These are phyloP conservation scores for Hucho hucho DNA, from an alignment of 2,113 vertebrate species.

Conservation along the genomic window DNA sequence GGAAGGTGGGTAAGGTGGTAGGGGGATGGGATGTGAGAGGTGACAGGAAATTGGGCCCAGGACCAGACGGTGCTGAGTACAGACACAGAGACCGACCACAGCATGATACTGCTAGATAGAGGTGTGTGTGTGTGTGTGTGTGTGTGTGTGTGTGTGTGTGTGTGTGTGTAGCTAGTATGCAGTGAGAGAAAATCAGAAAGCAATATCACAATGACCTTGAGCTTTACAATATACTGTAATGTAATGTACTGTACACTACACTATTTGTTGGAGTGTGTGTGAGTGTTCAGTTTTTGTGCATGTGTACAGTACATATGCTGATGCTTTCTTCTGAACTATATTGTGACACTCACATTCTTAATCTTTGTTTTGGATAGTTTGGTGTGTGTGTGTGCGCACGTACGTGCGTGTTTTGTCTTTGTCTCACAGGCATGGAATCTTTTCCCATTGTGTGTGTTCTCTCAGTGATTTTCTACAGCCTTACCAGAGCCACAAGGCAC, in stretches of 20 bases:
- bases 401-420: not conserved
- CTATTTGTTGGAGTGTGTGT: not conserved
- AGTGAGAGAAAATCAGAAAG: not conserved
- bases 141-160: not conserved
- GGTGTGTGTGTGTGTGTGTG: not conserved
- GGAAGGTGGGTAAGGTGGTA: not conserved
- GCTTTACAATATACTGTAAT: not conserved
- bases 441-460: not conserved
- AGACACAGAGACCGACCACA: not conserved
- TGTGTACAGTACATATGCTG: not conserved
- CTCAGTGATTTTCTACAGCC: not conserved
- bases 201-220: not conserved
- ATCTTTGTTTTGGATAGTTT: not conserved
- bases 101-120: not conserved
- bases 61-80: not conserved
- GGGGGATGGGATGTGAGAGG: not conserved
- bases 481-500: not conserved
- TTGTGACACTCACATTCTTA: not conserved
- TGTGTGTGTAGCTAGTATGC: not conserved
- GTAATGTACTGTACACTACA: not conserved
- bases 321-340: not conserved
- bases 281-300: not conserved
- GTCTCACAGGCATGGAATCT: not conserved
- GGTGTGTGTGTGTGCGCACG: not conserved
- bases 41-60: slow-evolving; percentile 2